These are phyloP conservation scores for Pseudomyrmex sp. DNA, from an alignment of 1,140 invertebrate genomes.

Conservation along the genomic window DNA sequence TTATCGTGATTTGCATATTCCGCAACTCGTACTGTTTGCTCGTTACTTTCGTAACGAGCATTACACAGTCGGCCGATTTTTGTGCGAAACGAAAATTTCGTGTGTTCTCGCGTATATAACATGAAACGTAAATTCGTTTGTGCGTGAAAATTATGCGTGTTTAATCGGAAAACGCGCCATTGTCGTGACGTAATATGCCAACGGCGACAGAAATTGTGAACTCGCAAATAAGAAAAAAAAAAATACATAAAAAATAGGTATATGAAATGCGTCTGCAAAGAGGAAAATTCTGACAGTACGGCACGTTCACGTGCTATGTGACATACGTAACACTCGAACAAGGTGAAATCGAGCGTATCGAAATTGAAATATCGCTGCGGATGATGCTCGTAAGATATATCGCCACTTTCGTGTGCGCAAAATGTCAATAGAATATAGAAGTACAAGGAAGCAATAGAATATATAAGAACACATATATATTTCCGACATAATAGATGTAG, in stretches of 20 bases:
- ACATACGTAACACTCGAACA: conserved; percentile 39
- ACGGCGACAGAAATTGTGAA: neutral
- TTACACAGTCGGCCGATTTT: neutral
- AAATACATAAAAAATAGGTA: conserved; percentile 5
- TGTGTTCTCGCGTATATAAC: neutral
- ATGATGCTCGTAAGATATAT: conserved; percentile 32
- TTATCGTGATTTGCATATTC: conserved; percentile 53
- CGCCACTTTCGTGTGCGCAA: neutral
- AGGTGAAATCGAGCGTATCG: conserved; percentile 47
- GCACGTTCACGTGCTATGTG: conserved; percentile 42
- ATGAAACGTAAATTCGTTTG: conserved; percentile 18
- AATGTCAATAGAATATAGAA: conserved; percentile 10
- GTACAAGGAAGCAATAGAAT: neutral
- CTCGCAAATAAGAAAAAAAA: conserved; percentile 18
- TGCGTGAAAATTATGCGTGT: neutral
- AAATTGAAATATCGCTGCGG: conserved; percentile 33
- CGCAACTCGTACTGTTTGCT: conserved; percentile 21
- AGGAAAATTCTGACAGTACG: conserved; percentile 19
- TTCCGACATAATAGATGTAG: neutral
- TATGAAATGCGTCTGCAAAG: conserved; percentile 7
- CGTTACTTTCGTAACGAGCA: conserved; percentile 15
- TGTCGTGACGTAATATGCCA: neutral
- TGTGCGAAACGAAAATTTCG: conserved; percentile 14
- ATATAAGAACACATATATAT: neutral
- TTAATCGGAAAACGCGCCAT: conserved; percentile 10